Evolutionary conservation across 2,797 vertebrate genomes (phyloP).

Genomic region (Chaenodraco wilsoni): DNA sequence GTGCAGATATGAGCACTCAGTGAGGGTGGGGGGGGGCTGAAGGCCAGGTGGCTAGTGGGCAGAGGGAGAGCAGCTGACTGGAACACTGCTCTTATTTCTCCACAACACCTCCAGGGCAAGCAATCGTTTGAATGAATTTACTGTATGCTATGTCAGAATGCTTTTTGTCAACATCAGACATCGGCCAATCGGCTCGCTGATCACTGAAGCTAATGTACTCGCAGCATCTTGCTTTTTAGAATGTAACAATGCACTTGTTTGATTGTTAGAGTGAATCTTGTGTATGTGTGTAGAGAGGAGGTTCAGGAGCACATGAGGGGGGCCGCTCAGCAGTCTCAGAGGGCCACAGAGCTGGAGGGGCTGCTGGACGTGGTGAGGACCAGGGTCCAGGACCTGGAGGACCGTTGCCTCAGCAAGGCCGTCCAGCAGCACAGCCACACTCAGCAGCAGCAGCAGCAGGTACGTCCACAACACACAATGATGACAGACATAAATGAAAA

Average conservation of each 20-base stretch:
- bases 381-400: constrained; percentile 89
- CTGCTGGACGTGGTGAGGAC: constrained; percentile 85
- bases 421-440: constrained; percentile 82
- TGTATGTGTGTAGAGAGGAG: constrained; percentile 79
- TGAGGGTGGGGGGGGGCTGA: neutral
- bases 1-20: constrained; percentile 22
- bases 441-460: constrained; percentile 85
- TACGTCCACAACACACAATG: constrained; percentile 42
- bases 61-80: constrained; percentile 1
- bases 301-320: constrained; percentile 78
- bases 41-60: neutral
- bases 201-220: too few species aligned
- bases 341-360: constrained; percentile 84
- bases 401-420: constrained; percentile 84
- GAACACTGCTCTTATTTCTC: neutral
- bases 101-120: neutral
- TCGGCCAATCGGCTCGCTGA: too few species aligned
- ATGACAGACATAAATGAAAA: too few species aligned
- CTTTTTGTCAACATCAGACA: neutral
- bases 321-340: constrained; percentile 81
- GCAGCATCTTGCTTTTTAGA: too few species aligned
- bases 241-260: too few species aligned
- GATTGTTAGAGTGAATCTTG: neutral
- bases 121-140: neutral
- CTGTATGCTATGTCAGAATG: too few species aligned